Percentiles rank a stretch among this genome's conserved stretches.
Conservation (phyloP, 2,888 invertebrate genomes). For the Trissoscelio sp. region DNA sequence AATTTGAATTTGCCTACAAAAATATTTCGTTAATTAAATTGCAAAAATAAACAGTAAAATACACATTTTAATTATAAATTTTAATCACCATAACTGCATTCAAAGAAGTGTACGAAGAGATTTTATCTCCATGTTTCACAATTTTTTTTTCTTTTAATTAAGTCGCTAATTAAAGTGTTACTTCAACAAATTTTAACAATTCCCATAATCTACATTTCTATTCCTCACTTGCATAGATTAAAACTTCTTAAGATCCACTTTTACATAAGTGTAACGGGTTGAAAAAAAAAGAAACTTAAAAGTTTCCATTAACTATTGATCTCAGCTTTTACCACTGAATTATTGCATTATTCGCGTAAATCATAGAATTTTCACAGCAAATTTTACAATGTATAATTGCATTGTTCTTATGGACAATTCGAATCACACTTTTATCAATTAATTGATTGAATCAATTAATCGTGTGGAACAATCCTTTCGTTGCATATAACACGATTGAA, state of each 20-base stretch:
- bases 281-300: conserved; percentile 22
- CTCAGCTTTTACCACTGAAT: conserved; percentile 16
- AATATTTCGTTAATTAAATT: neutral
- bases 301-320: conserved; percentile 55
- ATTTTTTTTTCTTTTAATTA: conserved; percentile 45
- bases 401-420: conserved; percentile 1
- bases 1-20: no score
- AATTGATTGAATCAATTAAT: conserved; percentile 15
- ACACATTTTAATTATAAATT: conserved; percentile 39
- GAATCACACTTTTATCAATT: neutral
- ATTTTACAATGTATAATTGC: neutral
- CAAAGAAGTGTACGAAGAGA: conserved; percentile 9
- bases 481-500: conserved; percentile 17
- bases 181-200: conserved; percentile 49
- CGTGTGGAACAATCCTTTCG: conserved; percentile 24
- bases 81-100: conserved; percentile 28
- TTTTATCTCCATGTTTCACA: conserved; percentile 20
- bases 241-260: conserved; percentile 54
- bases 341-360: conserved; percentile 24
- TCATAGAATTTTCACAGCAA: neutral
- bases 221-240: conserved; percentile 45
- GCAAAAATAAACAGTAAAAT: neutral
- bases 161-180: conserved; percentile 50
- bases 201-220: conserved; percentile 49
- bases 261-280: conserved; percentile 37